Percentiles rank a stretch among this genome's conserved stretches.
Conservation (phyloP, 1,140 invertebrate species). For the Tenebrio molitor region DNA sequence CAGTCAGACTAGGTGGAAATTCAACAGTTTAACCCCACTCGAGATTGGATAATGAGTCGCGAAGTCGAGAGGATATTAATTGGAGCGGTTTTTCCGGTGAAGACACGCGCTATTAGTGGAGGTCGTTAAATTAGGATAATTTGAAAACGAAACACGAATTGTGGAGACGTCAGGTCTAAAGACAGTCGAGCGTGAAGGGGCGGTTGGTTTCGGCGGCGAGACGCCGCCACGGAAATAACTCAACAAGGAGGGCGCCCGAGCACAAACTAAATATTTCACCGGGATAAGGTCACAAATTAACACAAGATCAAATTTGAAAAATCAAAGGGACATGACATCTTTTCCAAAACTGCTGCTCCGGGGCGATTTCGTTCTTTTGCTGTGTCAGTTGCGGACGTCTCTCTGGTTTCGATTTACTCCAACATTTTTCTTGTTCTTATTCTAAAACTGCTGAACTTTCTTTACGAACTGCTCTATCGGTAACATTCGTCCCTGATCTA, state of each 20-base stretch:
- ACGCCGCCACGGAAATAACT: constrained; percentile 42
- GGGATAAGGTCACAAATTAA: no score
- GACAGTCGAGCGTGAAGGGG: constrained; percentile 48
- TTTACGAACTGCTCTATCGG: no score
- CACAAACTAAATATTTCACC: not conserved
- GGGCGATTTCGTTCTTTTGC: no score
- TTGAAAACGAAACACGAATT: constrained; percentile 49
- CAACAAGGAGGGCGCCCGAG: not conserved
- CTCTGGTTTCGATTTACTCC: no score
- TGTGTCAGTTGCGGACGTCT: no score
- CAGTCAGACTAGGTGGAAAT: constrained; percentile 18
- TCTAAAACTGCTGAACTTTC: no score
- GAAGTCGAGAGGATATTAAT: constrained; percentile 19
- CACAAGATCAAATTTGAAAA: no score
- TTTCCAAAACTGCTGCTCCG: no score
- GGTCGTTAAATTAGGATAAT: constrained; percentile 51
- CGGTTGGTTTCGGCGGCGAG: constrained; percentile 39
- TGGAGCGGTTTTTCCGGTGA: constrained; percentile 39
- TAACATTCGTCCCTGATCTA: no score
- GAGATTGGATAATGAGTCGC: not conserved
- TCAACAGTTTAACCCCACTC: not conserved
- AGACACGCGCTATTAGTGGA: constrained; percentile 45
- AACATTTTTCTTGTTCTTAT: no score
- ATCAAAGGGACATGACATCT: no score
- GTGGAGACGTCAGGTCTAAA: constrained; percentile 51